A percentile compares a stretch with the other conserved stretches of the same genome.
Conservation (phyloP, 2,797 vertebrate species). For the Poeciliopsis paucimaculata region DNA sequence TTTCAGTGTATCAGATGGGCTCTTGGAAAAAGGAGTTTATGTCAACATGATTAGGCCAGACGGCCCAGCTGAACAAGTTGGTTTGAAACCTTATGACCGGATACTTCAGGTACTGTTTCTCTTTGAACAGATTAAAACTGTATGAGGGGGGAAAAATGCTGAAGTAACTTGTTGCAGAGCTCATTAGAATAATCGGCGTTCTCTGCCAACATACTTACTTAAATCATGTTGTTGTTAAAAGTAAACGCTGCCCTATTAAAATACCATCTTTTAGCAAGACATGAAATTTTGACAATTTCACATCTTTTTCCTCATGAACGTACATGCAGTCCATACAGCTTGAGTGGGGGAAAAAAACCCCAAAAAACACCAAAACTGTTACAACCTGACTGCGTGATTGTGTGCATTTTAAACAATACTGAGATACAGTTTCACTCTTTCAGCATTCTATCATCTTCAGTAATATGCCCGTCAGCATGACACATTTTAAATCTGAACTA, state of each 20-base stretch:
- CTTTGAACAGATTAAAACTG: neutral
- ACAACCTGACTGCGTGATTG: neutral
- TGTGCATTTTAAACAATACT: neutral
- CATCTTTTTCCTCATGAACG: neutral
- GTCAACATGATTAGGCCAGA: conserved; percentile 95
- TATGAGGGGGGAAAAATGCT: neutral
- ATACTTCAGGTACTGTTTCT: conserved; percentile 89
- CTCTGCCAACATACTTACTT: neutral
- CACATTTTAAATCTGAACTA: neutral
- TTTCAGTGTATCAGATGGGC: conserved; percentile 95
- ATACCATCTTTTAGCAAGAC: neutral
- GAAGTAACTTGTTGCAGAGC: neutral
- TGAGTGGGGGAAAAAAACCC: neutral
- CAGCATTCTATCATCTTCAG: neutral
- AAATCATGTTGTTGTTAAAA: neutral
- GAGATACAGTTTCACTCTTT: neutral
- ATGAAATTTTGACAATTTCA: neutral
- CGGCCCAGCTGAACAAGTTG: conserved; percentile 91
- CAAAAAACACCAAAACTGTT: neutral
- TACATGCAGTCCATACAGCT: neutral
- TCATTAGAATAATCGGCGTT: neutral
- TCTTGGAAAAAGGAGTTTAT: conserved; percentile 94
- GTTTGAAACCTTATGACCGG: conserved; percentile 91
- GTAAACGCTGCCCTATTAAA: neutral
- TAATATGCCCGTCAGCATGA: neutral